These are phyloP conservation scores for Sprattus sprattus DNA, from an alignment of 2,113 vertebrate genomes.

Conservation along the genomic window DNA sequence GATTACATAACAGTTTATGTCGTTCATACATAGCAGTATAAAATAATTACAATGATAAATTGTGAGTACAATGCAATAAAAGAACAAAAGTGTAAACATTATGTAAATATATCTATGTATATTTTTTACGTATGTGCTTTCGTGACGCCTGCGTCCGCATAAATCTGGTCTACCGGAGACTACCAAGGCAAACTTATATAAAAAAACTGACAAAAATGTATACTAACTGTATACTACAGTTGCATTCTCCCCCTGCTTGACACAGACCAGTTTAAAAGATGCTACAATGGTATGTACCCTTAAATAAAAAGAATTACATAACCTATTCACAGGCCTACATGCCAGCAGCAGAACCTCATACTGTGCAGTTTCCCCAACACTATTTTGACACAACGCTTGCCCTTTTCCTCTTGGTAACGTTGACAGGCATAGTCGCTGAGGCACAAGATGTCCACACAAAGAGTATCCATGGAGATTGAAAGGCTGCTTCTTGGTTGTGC, in stretches of 20 bases:
- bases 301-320: constrained; percentile 19
- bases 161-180: constrained; percentile 12
- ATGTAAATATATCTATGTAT: constrained; percentile 8
- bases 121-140: constrained; percentile 11
- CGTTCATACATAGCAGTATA: constrained; percentile 20
- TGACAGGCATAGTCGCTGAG: not conserved
- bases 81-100: constrained; percentile 18
- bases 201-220: constrained; percentile 6
- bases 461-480: constrained; percentile 7
- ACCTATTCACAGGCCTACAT: constrained; percentile 1
- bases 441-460: not conserved
- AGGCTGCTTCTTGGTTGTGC: not conserved
- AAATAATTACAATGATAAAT: constrained; percentile 9
- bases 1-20: constrained; percentile 21
- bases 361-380: constrained; percentile 5
- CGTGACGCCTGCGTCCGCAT: constrained; percentile 7
- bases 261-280: not conserved
- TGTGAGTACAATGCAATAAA: constrained; percentile 6
- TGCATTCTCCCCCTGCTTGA: not conserved
- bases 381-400: not conserved
- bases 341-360: not conserved
- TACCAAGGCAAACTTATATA: constrained; percentile 6
- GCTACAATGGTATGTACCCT: constrained; percentile 15
- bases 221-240: not conserved
- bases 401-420: not conserved